Conservation (phyloP, 2,113 vertebrate genomes). For the Triplophysa tibetana region DNA sequence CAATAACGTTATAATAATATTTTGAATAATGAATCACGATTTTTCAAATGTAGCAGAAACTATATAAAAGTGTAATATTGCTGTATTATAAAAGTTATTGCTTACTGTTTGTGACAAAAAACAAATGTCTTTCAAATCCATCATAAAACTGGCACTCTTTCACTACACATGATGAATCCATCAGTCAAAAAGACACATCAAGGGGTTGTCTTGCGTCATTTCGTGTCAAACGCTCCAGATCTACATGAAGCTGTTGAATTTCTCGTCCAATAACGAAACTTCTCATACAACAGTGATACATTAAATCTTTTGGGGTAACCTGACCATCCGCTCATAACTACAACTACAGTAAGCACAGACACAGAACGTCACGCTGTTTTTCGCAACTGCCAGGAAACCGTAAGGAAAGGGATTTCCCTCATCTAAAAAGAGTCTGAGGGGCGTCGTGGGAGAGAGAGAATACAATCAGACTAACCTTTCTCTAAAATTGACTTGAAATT, state of each 20-base stretch:
- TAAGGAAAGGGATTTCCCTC: conserved; percentile 28
- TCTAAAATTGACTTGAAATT: not conserved
- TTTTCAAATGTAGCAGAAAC: not conserved
- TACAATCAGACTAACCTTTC: not conserved
- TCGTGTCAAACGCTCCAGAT: not conserved
- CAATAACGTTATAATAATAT: not conserved
- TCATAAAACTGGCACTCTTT: not conserved
- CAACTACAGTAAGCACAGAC: conserved; percentile 1
- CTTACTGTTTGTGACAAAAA: conserved; percentile 12
- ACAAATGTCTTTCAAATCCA: not conserved
- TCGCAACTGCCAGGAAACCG: conserved; percentile 33
- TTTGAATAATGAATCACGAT: not conserved
- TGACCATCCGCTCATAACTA: not conserved
- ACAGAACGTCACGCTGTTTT: not conserved
- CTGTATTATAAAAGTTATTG: not conserved
- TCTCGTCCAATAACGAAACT: not conserved
- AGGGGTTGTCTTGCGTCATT: not conserved
- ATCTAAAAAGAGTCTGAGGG: conserved; percentile 8
- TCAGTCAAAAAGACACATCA: not conserved
- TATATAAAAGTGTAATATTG: not conserved
- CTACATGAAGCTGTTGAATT: not conserved
- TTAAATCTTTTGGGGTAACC: not conserved
- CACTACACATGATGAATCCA: not conserved
- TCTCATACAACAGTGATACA: not conserved
- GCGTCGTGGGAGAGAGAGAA: not conserved